Evolutionary conservation across 1,140 invertebrate species (phyloP), one percentile per base, ranked within the genome.

Genomic region (Hesperophylax magnus): DNA sequence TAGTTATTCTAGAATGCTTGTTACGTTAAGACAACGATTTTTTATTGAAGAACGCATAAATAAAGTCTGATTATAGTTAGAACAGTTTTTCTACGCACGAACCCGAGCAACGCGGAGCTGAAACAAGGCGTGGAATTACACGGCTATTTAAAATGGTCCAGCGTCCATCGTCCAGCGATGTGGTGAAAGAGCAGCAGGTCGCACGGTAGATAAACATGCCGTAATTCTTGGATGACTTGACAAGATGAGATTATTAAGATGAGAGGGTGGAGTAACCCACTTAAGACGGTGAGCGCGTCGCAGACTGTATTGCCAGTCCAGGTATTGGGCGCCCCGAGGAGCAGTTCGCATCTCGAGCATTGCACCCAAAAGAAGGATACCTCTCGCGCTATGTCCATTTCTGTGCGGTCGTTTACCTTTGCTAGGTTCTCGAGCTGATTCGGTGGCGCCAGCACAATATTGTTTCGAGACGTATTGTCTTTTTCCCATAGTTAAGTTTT

Each of bases 141-240:
- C 67, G 67, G 67, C 31, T n/a, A 9, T 71, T 39, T 39, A 9
- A 18, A 71, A 71, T 65, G 61, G 67, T 17, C 47, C 69, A n/a
- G 2, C 24, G 17, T 52, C 69, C 47, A 61, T 52, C 31, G 11
- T 14, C 39, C 22, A 20, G 79, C 3, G 7, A 0, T 4, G 34
- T 34, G 11, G 11, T 47, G 39, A 47, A 47, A 47, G 9, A 47
- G 39, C 9, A 47, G 39, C 54, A 77, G 31, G 56, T 81, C 80
- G 34, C 80, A 78, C 80, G 75, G 71, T 67, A 67, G 39, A 47
- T 47, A 47, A 61, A 53, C 39, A 54, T 34, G 79, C 58, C 24
- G 76, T 81, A 81, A 79, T 79, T 82, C 74, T 56, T 71, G 53
- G 72, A 79, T 82, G 81, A 82, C 81, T 82, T 2, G 47, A 56